A percentile compares a stretch with the other conserved stretches of the same genome.
phyloP scores from a whole-genome alignment of 2,113 vertebrate genomes.

The Plecotus auritus region DNA sequence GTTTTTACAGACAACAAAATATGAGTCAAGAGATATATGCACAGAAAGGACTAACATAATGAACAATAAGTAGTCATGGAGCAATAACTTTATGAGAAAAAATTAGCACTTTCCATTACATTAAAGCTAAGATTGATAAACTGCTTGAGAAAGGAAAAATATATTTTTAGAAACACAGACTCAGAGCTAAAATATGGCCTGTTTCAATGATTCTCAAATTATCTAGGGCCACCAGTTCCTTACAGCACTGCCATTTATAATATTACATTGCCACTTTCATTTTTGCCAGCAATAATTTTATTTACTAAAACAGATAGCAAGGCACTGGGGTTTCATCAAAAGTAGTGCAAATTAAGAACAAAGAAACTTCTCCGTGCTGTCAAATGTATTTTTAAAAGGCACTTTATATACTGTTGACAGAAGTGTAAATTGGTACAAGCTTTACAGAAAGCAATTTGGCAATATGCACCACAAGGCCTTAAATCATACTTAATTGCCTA shows the following conservation, averaged over 20 bases:
- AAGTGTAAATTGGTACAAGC: conserved; percentile 2
- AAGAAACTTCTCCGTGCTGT: conserved; percentile 5
- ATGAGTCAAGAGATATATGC: background rate
- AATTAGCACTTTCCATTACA: background rate
- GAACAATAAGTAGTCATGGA: background rate
- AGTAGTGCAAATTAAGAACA: conserved; percentile 11
- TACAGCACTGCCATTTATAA: background rate
- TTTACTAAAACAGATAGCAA: conserved; percentile 15
- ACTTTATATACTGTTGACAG: background rate
- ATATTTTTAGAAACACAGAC: conserved; percentile 2
- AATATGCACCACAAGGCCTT: background rate
- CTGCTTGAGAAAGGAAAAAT: background rate
- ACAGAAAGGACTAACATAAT: background rate
- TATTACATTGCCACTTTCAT: background rate
- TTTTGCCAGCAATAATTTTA: conserved; percentile 21
- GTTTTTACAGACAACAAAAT: conserved; percentile 1
- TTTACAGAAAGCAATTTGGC: conserved; percentile 21
- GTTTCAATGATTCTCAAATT: background rate
- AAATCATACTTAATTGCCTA: background rate
- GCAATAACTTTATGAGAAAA: background rate
- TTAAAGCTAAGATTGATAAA: background rate
- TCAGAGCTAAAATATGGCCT: background rate
- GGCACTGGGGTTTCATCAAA: background rate
- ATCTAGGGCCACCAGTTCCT: background rate
- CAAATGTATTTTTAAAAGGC: background rate